Evolutionary conservation across 2,797 vertebrate genomes (phyloP).

Genomic region (Synaphobranchus kaupii): DNA sequence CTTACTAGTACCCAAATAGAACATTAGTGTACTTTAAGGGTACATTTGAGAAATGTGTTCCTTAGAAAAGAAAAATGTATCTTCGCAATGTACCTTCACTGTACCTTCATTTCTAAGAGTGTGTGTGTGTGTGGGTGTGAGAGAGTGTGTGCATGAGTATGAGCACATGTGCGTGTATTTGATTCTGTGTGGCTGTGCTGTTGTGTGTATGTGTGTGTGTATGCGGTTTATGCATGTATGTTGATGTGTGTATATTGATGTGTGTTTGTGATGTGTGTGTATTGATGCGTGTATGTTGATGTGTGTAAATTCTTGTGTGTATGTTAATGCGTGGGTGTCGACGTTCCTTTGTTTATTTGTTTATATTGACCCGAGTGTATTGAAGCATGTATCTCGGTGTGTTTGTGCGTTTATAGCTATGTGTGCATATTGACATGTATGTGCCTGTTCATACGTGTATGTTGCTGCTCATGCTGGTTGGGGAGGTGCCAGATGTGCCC

Average conservation of each 20-base stretch:
- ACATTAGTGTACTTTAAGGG: too few species aligned
- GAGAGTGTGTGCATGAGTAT: background rate
- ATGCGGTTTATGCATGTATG: conserved; percentile 27
- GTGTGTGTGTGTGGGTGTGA: background rate
- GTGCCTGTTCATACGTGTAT: conserved; percentile 28
- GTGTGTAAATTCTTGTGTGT: conserved; percentile 6
- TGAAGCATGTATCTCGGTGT: background rate
- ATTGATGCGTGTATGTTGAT: background rate
- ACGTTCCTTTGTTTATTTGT: background rate
- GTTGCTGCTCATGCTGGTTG: background rate
- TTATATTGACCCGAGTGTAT: too few species aligned
- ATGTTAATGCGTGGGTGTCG: conserved; percentile 36
- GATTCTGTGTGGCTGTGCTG: background rate
- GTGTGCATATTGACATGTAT: conserved; percentile 22
- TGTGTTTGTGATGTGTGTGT: conserved; percentile 18
- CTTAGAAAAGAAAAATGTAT: too few species aligned
- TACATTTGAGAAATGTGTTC: too few species aligned
- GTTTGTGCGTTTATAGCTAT: conserved; percentile 25
- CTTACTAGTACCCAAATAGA: too few species aligned
- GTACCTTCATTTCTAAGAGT: too few species aligned
- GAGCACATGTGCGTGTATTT: background rate
- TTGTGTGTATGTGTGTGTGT: conserved; percentile 42
- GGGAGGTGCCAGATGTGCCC: background rate
- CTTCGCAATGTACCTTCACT: too few species aligned
- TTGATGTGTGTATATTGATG: conserved; percentile 24